Evolutionary conservation across 2,797 vertebrate genomes (phyloP).

Genomic region (Fringilla coelebs): DNA sequence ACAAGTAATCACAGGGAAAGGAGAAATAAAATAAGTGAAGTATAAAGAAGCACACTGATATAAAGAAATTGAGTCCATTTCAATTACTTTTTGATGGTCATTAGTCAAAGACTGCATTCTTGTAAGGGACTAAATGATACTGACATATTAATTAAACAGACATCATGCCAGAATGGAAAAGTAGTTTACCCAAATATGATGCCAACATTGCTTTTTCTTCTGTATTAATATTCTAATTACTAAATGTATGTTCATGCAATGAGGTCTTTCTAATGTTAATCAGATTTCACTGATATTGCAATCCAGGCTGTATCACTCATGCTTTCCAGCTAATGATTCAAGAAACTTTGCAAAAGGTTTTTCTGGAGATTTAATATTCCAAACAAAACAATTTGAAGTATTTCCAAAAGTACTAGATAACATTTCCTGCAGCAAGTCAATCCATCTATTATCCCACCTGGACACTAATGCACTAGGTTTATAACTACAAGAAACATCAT

Average conservation of each 20-base stretch:
- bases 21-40: constrained; percentile 22
- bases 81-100: not conserved
- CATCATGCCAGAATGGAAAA: not conserved
- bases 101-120: not conserved
- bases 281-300: not conserved
- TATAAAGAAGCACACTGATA: not conserved
- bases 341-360: not conserved
- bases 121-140: not conserved
- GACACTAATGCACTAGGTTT: not conserved
- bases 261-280: not conserved
- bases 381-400: not conserved
- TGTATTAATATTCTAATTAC: not conserved
- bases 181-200: not conserved
- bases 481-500: not conserved
- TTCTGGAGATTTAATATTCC: not conserved
- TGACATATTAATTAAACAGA: not conserved
- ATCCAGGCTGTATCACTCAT: not conserved
- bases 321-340: not conserved
- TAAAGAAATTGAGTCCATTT: not conserved
- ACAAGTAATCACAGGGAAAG: not conserved
- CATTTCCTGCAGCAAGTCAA: not conserved
- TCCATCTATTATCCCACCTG: not conserved
- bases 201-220: not conserved
- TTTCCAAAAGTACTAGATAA: not conserved
- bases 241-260: not conserved